Evolutionary conservation across 2,888 invertebrate species (phyloP).

Genomic region (Linnaemya tessellans): DNA sequence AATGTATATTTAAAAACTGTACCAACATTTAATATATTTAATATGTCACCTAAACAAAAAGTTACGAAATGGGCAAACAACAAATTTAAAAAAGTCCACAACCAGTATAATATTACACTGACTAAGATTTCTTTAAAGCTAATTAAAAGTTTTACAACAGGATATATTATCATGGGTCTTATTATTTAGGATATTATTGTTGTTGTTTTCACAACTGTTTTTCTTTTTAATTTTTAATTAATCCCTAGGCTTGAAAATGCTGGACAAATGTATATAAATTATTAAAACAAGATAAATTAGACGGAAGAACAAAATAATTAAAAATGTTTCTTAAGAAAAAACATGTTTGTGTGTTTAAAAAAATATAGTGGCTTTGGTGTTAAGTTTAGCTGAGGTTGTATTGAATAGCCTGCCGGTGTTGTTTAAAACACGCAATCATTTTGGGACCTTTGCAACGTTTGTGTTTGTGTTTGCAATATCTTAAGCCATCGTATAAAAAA

Average conservation of each 20-base stretch:
- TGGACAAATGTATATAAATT: not conserved
- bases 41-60: not conserved
- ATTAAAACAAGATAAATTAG: not conserved
- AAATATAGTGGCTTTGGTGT: not conserved
- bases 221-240: conserved; percentile 46
- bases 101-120: not conserved
- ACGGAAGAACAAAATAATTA: not conserved
- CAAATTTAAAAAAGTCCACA: not conserved
- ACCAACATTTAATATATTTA: not conserved
- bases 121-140: conserved; percentile 36
- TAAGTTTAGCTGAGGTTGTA: too few relatives aligned
- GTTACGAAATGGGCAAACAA: not conserved
- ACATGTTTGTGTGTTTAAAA: too few relatives aligned
- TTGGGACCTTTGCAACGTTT: too few relatives aligned
- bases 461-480: too few relatives aligned
- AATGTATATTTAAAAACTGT: not conserved
- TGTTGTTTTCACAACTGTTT: not conserved
- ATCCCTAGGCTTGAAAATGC: conserved; percentile 12
- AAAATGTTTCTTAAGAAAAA: not conserved
- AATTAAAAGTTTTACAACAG: conserved; percentile 60
- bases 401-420: too few relatives aligned
- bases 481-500: too few relatives aligned
- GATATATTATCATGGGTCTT: not conserved
- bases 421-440: too few relatives aligned
- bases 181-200: not conserved